phyloP scores from a whole-genome alignment of 2,888 invertebrate genomes.

The Nebria salina region DNA sequence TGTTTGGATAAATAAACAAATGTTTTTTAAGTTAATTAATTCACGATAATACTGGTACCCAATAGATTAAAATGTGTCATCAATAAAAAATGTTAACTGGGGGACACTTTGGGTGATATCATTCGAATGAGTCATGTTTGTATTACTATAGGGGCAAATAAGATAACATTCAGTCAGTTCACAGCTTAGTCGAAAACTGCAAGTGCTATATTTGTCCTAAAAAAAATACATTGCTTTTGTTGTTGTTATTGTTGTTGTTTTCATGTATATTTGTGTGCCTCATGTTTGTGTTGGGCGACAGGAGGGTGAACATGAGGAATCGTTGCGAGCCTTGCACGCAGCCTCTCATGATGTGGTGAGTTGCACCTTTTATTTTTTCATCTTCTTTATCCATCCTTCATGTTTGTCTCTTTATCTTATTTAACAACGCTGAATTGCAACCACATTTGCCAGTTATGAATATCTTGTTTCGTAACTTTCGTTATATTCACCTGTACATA shows the following conservation, averaged over 20 bases:
- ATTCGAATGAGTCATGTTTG: not conserved
- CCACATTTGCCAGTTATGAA: too few species aligned
- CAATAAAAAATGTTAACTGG: not conserved
- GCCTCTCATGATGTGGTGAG: slow-evolving; percentile 61
- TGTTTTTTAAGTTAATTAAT: not conserved
- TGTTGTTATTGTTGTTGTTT: slow-evolving; percentile 24
- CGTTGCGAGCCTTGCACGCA: slow-evolving; percentile 61
- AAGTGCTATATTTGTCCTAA: not conserved
- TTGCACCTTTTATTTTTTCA: slow-evolving; percentile 44
- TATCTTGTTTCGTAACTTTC: too few species aligned
- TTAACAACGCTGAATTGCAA: too few species aligned
- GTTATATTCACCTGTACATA: too few species aligned
- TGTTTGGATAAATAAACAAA: not conserved
- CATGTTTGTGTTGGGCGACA: slow-evolving; percentile 52
- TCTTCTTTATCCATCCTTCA: not conserved
- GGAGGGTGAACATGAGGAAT: slow-evolving; percentile 64
- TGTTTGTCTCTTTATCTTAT: not conserved
- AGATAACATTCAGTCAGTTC: not conserved
- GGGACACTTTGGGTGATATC: not conserved
- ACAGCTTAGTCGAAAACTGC: not conserved
- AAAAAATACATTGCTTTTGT: not conserved
- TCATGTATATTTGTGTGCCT: slow-evolving; percentile 33
- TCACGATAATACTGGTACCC: not conserved
- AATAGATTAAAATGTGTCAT: not conserved
- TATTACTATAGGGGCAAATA: not conserved